Base-by-base conservation (phyloP, 1,140 invertebrate species). In the Sycophaga agraensis region DNA sequence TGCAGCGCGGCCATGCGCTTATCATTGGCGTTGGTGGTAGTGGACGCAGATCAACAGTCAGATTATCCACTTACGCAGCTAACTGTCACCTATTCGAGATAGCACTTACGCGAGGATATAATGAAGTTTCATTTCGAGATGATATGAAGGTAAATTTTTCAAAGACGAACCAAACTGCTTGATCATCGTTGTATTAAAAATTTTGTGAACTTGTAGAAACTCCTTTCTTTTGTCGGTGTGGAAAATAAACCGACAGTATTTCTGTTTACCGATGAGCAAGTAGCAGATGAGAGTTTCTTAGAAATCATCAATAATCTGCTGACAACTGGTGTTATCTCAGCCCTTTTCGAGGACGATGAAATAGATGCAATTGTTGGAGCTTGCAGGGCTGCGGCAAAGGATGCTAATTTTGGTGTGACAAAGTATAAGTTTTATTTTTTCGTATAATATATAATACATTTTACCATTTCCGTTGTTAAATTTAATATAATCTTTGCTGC, bases 291-390 rank as follows among this genome's bases (percentile, higher is more conserved):
- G 82, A 88, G 90, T 24, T 96, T 96, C 76, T 73, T 96, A 56
- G 94, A 96, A 76, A 82, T 92, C 57, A 91, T 96, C 43, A 96
- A 96, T 76, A 96, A 94, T 69, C 93, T 96, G 69, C 76, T 96
- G 34, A 93, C 90, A 69, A 89, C 90, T 37, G 93, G 93, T 7
- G 89, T 92, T 72, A 87, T 94, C 1, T 90, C 92, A 1, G 87
- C 92, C 1, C 75, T 96, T 5, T 96, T 92, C 67, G 82, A 84
- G 14, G 93, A 95, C 64, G 91, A 94, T 55, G 93, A 96, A 66
- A 94, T 92, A 70, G 92, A 95, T 65, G 81, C 74, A 12, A 90
- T 95, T 65, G 83, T 93, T 19, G 82, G 73, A 50, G 70, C 75
- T 40, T 84, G 91, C 17, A 84, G 91, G 67, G 84, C 85, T 57